Conservation (phyloP, 2,888 invertebrate genomes). For the Halictus ligatus region DNA sequence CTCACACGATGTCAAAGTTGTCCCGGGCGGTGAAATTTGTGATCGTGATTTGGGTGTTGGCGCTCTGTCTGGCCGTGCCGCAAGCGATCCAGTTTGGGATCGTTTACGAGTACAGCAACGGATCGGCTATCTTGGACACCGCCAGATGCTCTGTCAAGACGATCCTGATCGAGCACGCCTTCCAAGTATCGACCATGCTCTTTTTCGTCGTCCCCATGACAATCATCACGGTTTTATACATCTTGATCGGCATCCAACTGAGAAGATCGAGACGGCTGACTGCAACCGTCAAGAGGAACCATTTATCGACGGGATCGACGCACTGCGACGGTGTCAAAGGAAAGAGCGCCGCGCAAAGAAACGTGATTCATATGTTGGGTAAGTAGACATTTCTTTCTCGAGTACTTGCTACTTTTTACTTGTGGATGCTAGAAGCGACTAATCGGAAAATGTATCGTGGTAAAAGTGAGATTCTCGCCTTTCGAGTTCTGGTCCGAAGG, state of each 20-base stretch:
- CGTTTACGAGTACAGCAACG: slow-evolving; percentile 48
- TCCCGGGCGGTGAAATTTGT: slow-evolving; percentile 94
- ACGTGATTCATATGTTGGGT: slow-evolving; percentile 93
- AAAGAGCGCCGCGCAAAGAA: slow-evolving; percentile 85
- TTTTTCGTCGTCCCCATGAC: slow-evolving; percentile 88
- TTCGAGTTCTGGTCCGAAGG: too few species aligned
- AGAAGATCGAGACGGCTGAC: slow-evolving; percentile 83
- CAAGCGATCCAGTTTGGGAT: slow-evolving; percentile 87
- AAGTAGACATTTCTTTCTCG: slow-evolving; percentile 80
- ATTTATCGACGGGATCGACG: slow-evolving; percentile 86
- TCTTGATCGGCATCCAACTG: slow-evolving; percentile 85
- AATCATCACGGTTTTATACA: slow-evolving; percentile 87
- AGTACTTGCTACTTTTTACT: too few species aligned
- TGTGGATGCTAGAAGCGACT: too few species aligned
- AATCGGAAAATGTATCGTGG: too few species aligned
- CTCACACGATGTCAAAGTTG: slow-evolving; percentile 94
- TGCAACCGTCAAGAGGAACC: slow-evolving; percentile 86
- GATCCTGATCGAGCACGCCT: slow-evolving; percentile 85
- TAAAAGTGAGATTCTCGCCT: too few species aligned
- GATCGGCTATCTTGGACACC: slow-evolving; percentile 76
- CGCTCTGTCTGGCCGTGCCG: slow-evolving; percentile 90
- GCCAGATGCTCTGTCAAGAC: slow-evolving; percentile 83
- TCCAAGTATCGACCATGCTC: slow-evolving; percentile 87
- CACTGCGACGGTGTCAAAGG: slow-evolving; percentile 84
- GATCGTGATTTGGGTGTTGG: slow-evolving; percentile 91